Conservation (phyloP, 2,888 invertebrate species). For the Tetranychus piercei region DNA sequence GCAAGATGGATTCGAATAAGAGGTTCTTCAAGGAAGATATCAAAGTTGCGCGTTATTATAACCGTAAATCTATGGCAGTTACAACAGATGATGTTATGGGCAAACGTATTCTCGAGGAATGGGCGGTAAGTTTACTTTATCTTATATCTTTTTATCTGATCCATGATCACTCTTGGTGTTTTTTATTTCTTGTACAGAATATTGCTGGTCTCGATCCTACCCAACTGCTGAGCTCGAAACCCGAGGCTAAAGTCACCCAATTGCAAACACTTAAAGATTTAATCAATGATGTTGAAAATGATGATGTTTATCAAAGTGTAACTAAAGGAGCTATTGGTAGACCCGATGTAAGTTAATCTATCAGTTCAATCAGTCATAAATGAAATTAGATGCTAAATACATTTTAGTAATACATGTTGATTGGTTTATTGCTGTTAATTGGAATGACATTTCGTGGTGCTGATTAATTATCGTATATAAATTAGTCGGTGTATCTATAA, state of each 20-base stretch:
- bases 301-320: slow-evolving; percentile 24
- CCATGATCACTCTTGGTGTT: background rate
- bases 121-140: slow-evolving; percentile 15
- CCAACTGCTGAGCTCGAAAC: slow-evolving; percentile 24
- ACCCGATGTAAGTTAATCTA: slow-evolving; percentile 11
- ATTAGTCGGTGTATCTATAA: background rate
- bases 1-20: slow-evolving; percentile 50
- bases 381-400: background rate
- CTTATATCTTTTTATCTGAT: background rate
- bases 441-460: too few relatives aligned
- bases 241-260: slow-evolving; percentile 25
- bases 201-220: slow-evolving; percentile 26
- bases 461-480: too few relatives aligned
- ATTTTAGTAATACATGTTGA: background rate
- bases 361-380: slow-evolving; percentile 3
- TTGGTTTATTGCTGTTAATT: too few relatives aligned
- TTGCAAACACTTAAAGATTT: slow-evolving; percentile 27
- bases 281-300: slow-evolving; percentile 25
- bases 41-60: slow-evolving; percentile 34
- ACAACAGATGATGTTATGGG: slow-evolving; percentile 9
- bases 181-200: slow-evolving; percentile 17
- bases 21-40: slow-evolving; percentile 63
- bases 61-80: slow-evolving; percentile 7
- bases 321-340: slow-evolving; percentile 10
- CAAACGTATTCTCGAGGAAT: slow-evolving; percentile 17